Evolutionary conservation across 2,113 vertebrate species (phyloP), one percentile per base, ranked within the genome.

Genomic region (Aramus guarauna): DNA sequence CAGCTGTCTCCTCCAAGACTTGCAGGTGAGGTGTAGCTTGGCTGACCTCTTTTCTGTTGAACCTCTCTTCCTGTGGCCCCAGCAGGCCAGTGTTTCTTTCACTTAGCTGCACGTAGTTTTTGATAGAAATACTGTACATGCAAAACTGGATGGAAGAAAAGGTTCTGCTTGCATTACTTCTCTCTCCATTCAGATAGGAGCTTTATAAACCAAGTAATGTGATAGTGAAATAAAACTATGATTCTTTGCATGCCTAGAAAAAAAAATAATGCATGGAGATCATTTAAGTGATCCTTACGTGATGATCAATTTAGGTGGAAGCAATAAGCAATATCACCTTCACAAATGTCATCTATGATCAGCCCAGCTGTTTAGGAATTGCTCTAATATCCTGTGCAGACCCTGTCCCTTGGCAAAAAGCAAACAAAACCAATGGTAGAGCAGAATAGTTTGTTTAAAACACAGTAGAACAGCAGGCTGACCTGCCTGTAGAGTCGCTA

Each of bases 1-100:
- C 85, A 77, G 90, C 90, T 94, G 71, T 80, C 88, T 96, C 16
- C 59, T 94, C 75, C 75, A 90, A 80, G 72, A 92, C 63, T 29
- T 95, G 94, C 92, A 95, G 96, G 94, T 93, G 96, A 88, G 83
- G n/a, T 86, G 90, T 92, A 94, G 89, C 55, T 93, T 97, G 96
- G 94, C 92, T 93, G 88, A 94, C 94, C 94, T 88, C 68, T 81
- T 67, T 47, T 81, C 43, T 64, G 56, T 71, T 9, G 4, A 64
- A 68, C 30, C 39, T 94, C 39, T 94, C 39, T 78, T 90, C 52
- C 83, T 63, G 36, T 90, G 80, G 72, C 72, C 92, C 55, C 88
- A 92, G 73, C 68, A 84, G 79, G 52, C 72, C 68, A 63, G 18
- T 53, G 63, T 88, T 95, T 81, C 63, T 88, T 95, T 81, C 63